Base-by-base conservation (phyloP, 92 coral and sea anemone species). In the Anthopleura xanthogrammica region DNA sequence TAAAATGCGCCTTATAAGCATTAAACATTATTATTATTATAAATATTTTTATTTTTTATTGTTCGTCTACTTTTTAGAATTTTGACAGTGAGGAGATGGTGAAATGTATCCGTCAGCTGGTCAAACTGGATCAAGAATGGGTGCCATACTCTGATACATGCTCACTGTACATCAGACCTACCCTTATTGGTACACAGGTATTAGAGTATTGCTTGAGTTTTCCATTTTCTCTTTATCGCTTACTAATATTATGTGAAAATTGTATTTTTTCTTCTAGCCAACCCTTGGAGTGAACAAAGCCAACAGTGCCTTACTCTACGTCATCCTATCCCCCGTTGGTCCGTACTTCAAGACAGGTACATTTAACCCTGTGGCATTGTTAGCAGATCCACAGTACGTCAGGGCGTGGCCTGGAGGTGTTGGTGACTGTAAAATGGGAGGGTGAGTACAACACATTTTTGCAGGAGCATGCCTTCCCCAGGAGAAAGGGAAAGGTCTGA, bases 381-480 rank as follows among this genome's bases (percentile, higher is more conserved):
- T 95, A 85, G 98, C 98, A 52, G 98, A 95, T 83, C 94, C 98
- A 12, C 78, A 88, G 72, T 92, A 86, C 79, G 95, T 94, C 14
- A 88, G 98, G 48, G 97, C 98, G 5, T 95, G 98, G 98, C 98
- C 95, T n/a, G 98, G 98, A 6, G 98, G 98, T 41, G 83, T 88
- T 75, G 98, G 98, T 10, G 98, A 95, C 82, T 85, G 87, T 88
- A 95, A 95, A 83, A 78, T 91, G 82, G 98, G 98, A 88, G 98
- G 98, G 98, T 95, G 82, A 72, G 93, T 83, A 64, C 5, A n/a
- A 16, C 58, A 54, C 13, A 6, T 62, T 20, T 58, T 58, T 13
- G 16, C 10, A 62, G 70, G 70, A 4, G 3, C 11, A 54, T 54
- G 50, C 5, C 50, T 46, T 9, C 50, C 50, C 50, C 50, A 46